A percentile compares a stretch with the other conserved stretches of the same genome.
phyloP scores from a whole-genome alignment of 2,113 vertebrate genomes.

The Willisornis vidua region DNA sequence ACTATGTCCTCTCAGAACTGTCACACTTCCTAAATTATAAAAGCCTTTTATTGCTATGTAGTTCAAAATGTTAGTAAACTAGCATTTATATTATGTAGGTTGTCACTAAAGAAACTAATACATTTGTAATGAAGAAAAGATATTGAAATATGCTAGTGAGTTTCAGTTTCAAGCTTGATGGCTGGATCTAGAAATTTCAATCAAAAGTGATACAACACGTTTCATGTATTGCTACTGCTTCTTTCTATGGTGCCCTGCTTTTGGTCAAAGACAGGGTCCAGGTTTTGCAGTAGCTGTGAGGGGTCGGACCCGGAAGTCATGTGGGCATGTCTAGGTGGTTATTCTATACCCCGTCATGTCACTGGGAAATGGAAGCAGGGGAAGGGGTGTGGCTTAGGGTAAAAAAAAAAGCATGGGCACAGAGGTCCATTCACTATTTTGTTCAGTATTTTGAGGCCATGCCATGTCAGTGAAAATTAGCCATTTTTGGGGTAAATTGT shows the following conservation, averaged over 20 bases:
- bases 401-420: no score
- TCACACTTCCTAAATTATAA: neutral
- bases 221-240: neutral
- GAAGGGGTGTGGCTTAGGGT: neutral
- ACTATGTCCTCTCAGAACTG: neutral
- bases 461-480: neutral
- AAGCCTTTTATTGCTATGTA: neutral
- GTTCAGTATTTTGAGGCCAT: neutral
- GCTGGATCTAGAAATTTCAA: neutral
- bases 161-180: neutral
- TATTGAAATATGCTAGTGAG: neutral
- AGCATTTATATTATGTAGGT: neutral
- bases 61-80: neutral
- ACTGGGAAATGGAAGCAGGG: no score
- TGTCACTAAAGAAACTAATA: neutral
- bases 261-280: neutral
- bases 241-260: neutral
- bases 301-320: no score
- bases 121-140: neutral
- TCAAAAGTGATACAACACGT: neutral
- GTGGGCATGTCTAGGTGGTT: neutral
- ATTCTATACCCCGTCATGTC: no score
- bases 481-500: neutral
- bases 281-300: neutral
- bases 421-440: neutral